Evolutionary conservation across 1,140 invertebrate genomes (phyloP), one percentile per base, ranked within the genome.

Genomic region (Ceratoteleas bidentatus): DNA sequence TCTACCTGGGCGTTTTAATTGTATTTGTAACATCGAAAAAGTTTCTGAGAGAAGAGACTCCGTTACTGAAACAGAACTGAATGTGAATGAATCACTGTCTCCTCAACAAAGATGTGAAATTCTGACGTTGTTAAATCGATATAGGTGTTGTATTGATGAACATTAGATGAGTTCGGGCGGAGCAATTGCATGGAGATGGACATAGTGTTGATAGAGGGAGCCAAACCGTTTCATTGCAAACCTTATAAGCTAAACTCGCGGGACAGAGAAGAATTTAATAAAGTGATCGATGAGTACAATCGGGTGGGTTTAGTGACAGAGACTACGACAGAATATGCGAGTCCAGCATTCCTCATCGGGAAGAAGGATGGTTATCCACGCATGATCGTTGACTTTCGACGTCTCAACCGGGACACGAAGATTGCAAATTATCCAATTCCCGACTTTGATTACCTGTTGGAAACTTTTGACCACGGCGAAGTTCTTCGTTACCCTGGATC

Each of bases 361-460:
- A 90, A 89, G 50, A 87, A 85, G 36, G 83, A 85, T 45, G 85
- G 86, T 0, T 47, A 54, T 0, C 68, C 56, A 0, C 66, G 91
- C 0, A 79, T 66, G 75, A 45, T 85, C 14, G 79, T 90, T 0
- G 88, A 92, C 64, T 93, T 88, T 78, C 68, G 91, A n/a, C 53
- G 78, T 40, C 65, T 94, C 6, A 93, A 93, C 84, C 24, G 53
- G 0, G 68, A 88, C 4, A 92, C 90, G 14, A 74, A 68, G 33
- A 57, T 33, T 14, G 14, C 68, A 8, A 50, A 10, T 36, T 74
- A 52, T 45, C 76, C 64, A n/a, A 66, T 81, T 7, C 77, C 58
- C 0, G 49, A 81, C 47, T 68, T 74, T n/a, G 70, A 81, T n/a
- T 40, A 74, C 40, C 32, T 80, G 4, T 16, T 80, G 15, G 53